Percentiles rank a stretch among this genome's conserved stretches.
Conservation (phyloP, 2,888 invertebrate genomes). For the Dryocosmus kuriphilus region DNA sequence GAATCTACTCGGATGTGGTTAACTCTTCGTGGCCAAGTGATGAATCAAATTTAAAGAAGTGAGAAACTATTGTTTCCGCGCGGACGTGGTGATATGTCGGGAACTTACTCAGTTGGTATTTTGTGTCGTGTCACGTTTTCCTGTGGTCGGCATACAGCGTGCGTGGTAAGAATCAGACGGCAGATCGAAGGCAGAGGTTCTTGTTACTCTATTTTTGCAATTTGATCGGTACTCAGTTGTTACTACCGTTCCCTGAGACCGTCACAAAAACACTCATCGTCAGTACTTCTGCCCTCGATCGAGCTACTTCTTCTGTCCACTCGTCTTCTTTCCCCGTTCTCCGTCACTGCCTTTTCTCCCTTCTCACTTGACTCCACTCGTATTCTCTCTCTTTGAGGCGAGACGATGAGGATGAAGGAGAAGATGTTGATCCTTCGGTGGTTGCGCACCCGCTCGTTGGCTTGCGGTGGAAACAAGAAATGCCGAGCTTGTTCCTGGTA, state of each 20-base stretch:
- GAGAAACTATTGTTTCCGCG: background rate
- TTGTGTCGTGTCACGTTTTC: conserved; percentile 43
- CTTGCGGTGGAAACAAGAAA: conserved; percentile 59
- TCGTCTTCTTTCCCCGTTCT: background rate
- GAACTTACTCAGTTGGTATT: background rate
- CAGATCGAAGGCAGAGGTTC: conserved; percentile 48
- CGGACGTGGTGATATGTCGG: background rate
- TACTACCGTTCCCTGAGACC: conserved; percentile 8
- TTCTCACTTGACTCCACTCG: background rate
- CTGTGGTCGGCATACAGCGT: conserved; percentile 49
- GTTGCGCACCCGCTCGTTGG: conserved; percentile 51
- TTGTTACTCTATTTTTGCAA: conserved; percentile 46
- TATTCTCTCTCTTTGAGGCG: background rate
- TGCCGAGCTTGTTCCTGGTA: conserved; percentile 60
- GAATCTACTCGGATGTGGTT: background rate
- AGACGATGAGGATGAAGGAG: background rate
- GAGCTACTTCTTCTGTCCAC: conserved; percentile 6
- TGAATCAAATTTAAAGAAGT: background rate
- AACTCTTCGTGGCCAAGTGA: background rate
- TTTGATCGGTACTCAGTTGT: conserved; percentile 32
- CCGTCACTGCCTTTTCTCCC: background rate
- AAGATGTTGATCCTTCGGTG: conserved; percentile 24
- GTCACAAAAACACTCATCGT: conserved; percentile 29
- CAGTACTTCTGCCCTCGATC: conserved; percentile 29
- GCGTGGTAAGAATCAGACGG: conserved; percentile 50